These are phyloP conservation scores for Pseudomyrmex sp. DNA, from an alignment of 1,140 invertebrate species.

Conservation along the genomic window DNA sequence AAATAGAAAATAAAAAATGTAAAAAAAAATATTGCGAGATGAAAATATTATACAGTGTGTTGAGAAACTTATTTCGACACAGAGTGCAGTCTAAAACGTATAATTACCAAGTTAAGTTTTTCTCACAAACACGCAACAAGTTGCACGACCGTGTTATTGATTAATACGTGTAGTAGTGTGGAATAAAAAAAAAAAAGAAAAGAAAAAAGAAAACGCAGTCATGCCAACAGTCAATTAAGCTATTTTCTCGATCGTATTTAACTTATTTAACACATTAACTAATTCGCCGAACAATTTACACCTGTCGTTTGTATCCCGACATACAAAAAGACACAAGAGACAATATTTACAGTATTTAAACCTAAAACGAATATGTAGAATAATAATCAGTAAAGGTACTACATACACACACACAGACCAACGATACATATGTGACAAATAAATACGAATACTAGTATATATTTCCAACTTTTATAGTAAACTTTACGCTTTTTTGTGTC, in stretches of 20 bases:
- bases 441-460: no score
- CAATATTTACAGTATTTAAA: not conserved
- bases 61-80: conserved; percentile 31
- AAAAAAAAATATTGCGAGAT: conserved; percentile 3
- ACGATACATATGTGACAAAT: not conserved
- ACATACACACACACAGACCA: not conserved
- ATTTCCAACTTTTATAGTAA: no score
- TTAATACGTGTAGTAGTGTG: conserved; percentile 6
- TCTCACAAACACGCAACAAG: conserved; percentile 26
- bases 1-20: conserved; percentile 40
- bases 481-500: no score
- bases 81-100: conserved; percentile 42
- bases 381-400: not conserved
- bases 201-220: conserved; percentile 30
- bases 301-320: not conserved
- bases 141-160: conserved; percentile 19
- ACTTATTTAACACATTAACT: conserved; percentile 19
- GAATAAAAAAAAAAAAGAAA: conserved; percentile 19
- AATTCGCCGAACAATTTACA: conserved; percentile 18
- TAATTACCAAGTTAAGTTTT: conserved; percentile 11
- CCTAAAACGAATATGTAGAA: not conserved
- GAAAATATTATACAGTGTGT: not conserved
- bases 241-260: conserved; percentile 24
- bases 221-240: conserved; percentile 57
- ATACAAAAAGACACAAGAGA: not conserved